Conservation (phyloP, 2,888 invertebrate species). For the Leucophora obtusa region DNA sequence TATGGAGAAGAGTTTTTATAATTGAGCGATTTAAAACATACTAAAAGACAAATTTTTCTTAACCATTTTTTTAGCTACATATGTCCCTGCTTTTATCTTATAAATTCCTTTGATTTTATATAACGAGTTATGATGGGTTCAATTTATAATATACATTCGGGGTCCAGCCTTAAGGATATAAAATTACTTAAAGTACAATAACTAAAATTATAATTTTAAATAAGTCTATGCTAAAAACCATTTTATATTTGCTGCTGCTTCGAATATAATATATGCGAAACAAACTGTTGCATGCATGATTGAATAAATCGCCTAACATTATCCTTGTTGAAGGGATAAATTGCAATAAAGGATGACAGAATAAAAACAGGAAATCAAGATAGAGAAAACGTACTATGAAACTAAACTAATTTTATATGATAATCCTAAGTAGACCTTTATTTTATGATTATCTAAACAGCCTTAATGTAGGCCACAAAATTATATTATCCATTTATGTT, state of each 20-base stretch:
- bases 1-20: not conserved
- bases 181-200: constrained; percentile 37
- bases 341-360: constrained; percentile 25
- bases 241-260: not conserved
- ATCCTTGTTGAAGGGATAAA: constrained; percentile 23
- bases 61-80: not conserved
- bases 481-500: not conserved
- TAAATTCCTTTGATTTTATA: not conserved
- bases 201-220: constrained; percentile 51
- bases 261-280: not conserved
- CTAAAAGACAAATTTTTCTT: too few relatives aligned
- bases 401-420: constrained; percentile 42
- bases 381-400: not conserved
- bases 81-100: not conserved
- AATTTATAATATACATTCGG: constrained; percentile 40
- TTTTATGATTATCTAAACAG: constrained; percentile 28
- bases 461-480: constrained; percentile 19
- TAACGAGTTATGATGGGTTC: constrained; percentile 43
- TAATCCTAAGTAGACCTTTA: constrained; percentile 27
- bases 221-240: constrained; percentile 17
- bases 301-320: constrained; percentile 43
- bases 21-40: too few relatives aligned
- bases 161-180: constrained; percentile 38
- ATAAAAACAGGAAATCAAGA: constrained; percentile 1
- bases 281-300: constrained; percentile 54